These are phyloP conservation scores for Oryctes rhinoceros DNA, from an alignment of 1,140 invertebrate species.

Conservation along the genomic window DNA sequence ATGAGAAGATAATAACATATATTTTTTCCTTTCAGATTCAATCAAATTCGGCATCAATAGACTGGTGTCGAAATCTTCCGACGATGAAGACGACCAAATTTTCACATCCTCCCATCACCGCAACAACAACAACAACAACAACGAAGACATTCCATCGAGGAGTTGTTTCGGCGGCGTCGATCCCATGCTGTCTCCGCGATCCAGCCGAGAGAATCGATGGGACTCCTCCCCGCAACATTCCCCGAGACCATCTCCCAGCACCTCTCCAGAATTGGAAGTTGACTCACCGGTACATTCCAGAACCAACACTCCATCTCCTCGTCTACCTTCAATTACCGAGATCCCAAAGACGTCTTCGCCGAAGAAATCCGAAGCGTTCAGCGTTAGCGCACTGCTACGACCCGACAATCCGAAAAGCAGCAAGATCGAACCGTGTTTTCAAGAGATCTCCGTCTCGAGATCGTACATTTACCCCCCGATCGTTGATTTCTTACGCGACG, in stretches of 20 bases:
- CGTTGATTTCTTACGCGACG: conserved; percentile 66
- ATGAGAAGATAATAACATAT: neutral
- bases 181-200: conserved; percentile 24
- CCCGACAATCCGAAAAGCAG: conserved; percentile 75
- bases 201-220: conserved; percentile 33
- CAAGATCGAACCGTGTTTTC: conserved; percentile 64
- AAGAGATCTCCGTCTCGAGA: conserved; percentile 65
- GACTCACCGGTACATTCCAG: conserved; percentile 71
- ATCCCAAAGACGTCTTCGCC: conserved; percentile 60
- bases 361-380: conserved; percentile 80
- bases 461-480: conserved; percentile 71
- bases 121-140: conserved; percentile 58
- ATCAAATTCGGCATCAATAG: conserved; percentile 78
- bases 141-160: conserved; percentile 53
- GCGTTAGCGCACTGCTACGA: conserved; percentile 77
- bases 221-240: conserved; percentile 51
- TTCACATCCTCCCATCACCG: conserved; percentile 46
- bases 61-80: conserved; percentile 69
- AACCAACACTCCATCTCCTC: conserved; percentile 62
- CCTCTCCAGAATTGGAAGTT: conserved; percentile 75
- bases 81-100: conserved; percentile 63
- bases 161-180: conserved; percentile 53
- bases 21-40: conserved; percentile 65
- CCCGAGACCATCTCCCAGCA: conserved; percentile 64
- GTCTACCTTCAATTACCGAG: conserved; percentile 63